Percentiles rank a stretch among this genome's conserved stretches.
Conservation (phyloP, 2,797 vertebrate genomes). For the Sebastolobus alascanus region DNA sequence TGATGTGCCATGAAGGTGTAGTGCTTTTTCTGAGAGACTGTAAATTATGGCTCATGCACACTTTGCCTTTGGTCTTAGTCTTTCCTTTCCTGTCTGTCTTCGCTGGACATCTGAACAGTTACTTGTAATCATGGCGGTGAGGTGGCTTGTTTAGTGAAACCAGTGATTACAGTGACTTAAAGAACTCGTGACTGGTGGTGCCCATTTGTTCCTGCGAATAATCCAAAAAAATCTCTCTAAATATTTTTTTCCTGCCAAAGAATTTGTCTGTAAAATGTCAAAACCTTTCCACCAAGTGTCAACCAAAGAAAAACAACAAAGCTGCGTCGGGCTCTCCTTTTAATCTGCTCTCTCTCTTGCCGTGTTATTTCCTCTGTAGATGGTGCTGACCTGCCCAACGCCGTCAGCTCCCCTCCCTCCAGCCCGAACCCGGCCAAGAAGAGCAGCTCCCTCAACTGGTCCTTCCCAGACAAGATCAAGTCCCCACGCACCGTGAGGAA, state of each 20-base stretch:
- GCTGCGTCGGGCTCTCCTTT: not conserved
- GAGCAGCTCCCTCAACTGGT: conserved; percentile 94
- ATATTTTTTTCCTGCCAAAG: conserved; percentile 15
- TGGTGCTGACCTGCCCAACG: conserved; percentile 80
- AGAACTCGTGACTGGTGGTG: conserved; percentile 12
- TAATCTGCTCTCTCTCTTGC: conserved; percentile 32
- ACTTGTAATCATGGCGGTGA: conserved; percentile 35
- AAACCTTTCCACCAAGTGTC: conserved; percentile 3
- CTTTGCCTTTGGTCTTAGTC: conserved; percentile 41
- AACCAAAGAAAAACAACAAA: conserved; percentile 16
- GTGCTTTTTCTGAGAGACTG: conserved; percentile 31
- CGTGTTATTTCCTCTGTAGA: conserved; percentile 70
- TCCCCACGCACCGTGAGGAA: conserved; percentile 97
- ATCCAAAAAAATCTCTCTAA: conserved; percentile 10
- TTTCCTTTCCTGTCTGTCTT: conserved; percentile 41
- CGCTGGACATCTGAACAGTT: conserved; percentile 39
- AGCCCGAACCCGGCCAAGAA: conserved; percentile 95
- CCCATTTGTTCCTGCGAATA: conserved; percentile 22
- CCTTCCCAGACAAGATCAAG: conserved; percentile 98
- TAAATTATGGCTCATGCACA: conserved; percentile 57
- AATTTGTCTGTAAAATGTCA: conserved; percentile 3
- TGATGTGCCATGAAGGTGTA: conserved; percentile 56
- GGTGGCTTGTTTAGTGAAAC: conserved; percentile 11
- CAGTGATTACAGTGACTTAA: conserved; percentile 20
- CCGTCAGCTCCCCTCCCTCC: conserved; percentile 89